Base-by-base conservation (phyloP, 2,888 invertebrate species). In the Molanna angustata region DNA sequence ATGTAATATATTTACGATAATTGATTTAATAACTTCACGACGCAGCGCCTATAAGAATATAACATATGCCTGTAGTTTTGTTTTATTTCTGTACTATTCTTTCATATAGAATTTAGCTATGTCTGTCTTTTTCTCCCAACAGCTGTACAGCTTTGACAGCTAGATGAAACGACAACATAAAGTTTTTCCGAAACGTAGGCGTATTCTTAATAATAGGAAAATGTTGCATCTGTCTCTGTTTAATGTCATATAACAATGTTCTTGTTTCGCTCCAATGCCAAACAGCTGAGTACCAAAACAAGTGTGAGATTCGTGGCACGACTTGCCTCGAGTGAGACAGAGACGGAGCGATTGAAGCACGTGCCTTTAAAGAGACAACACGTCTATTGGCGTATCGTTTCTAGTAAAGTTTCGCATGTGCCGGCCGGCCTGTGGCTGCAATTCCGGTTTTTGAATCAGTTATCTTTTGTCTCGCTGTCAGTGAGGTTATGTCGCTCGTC, bases 221-320 rank as follows among this genome's bases (percentile, higher is more conserved):
- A 9, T 45, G 19, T 20, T 33, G 13, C 20, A 13, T 41, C 33
- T 33, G 17, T 54, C 54, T 45, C 45, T 42, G 35, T 49, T 48
- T 43, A 42, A 33, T 46, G 17, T 17, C 41, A 61, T 65, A 61
- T 68, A 66, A 66, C 64, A 65, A 63, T 59, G 60, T 59, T 59
- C 41, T 61, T 56, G 50, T 69, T 71, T 68, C 71, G 60, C 66
- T 71, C 54, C n/a, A 65, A 59, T 69, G 33, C 49, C 41, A 65
- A 75, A 74, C 75, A 76, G 76, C 76, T 76, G 76, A 76, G 75
- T 74, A 76, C 74, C 76, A 77, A 75, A 76, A 76, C 77, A 77
- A 78, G 75, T 69, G 70, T 73, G 45, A 39, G 19, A 9, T n/a
- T 13, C 19, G 31, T 13, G 57, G 58, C 60, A 63, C 60, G 62